Evolutionary conservation across 2,113 vertebrate species (phyloP).

Genomic region (Oostethus manadensis): DNA sequence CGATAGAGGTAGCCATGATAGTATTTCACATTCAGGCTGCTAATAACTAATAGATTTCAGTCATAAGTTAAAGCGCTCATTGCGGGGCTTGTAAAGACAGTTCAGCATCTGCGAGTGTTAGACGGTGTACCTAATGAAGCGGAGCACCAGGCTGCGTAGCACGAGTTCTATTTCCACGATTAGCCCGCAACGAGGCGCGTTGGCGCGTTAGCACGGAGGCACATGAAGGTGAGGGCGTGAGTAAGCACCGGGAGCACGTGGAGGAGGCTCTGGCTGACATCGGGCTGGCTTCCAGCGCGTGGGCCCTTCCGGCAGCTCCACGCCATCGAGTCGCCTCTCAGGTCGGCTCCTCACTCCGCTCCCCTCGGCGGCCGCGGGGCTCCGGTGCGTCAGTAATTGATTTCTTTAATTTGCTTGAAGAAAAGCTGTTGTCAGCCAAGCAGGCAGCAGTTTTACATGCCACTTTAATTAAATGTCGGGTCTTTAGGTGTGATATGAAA

Average conservation of each 20-base stretch:
- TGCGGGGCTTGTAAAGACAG: no score
- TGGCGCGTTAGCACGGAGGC: constrained; percentile 10
- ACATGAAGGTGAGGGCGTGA: constrained; percentile 45
- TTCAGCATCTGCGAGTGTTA: no score
- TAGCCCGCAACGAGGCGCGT: constrained; percentile 15
- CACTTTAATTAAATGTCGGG: constrained; percentile 72
- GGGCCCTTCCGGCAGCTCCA: constrained; percentile 55
- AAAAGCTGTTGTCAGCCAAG: constrained; percentile 65
- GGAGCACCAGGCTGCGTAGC: background rate
- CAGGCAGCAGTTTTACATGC: constrained; percentile 65
- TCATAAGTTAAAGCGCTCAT: no score
- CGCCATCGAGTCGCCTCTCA: constrained; percentile 50
- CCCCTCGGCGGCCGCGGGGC: constrained; percentile 37
- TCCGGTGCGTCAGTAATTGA: constrained; percentile 64
- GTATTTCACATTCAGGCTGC: no score
- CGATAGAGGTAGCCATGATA: no score
- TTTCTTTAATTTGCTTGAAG: constrained; percentile 72
- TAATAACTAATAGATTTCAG: no score
- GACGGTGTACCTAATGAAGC: no score
- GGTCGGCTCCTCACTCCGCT: constrained; percentile 17
- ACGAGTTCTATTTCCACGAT: constrained; percentile 5
- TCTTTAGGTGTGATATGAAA: constrained; percentile 73
- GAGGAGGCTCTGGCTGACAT: constrained; percentile 51
- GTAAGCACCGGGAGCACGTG: constrained; percentile 47
- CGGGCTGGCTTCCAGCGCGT: constrained; percentile 54